Base-by-base conservation (phyloP, 1,140 invertebrate genomes). In the Dendrolimus punctatus region DNA sequence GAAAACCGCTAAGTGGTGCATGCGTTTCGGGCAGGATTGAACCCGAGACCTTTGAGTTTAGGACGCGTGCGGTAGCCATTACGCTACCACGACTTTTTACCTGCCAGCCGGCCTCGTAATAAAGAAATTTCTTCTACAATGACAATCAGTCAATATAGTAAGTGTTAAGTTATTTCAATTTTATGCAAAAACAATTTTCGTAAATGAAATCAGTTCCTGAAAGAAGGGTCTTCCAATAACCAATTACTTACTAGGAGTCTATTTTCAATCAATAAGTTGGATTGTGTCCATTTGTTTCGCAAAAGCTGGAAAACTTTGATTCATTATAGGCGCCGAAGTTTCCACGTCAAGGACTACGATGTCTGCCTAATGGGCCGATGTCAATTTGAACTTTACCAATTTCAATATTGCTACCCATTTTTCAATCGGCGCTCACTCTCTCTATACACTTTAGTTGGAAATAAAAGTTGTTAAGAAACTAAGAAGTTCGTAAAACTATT, bases 341-440 rank as follows among this genome's bases (percentile, higher is more conserved):
- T 53, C 51, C 47, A 53, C 44, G 57, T 55, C 60, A 55, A 57
- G 50, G 49, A 41, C 43, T 55, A 47, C 55, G 53, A 40, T 53
- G 36, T 62, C 55, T 70, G 67, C 56, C 69, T 74, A 74, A 76
- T 73, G 67, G 64, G 44, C 64, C 62, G 62, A 64, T 65, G 69
- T 76, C 71, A 68, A 66, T 71, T 68, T 67, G 59, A 69, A 73
- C 59, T 73, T 76, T 63, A 63, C 64, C 60, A 64, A 73, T 73
- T 71, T 66, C 62, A 62, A 73, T 74, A 76, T 73, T 73, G 71
- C 72, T 64, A 70, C 62, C 68, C 71, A 76, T 73, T 76, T 76
- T 72, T 76, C 73, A 76, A 73, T 59, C 58, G 66, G 60, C 68
- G 73, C 67, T 61, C 71, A 72, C 72, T 76, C 72, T 65, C 70